Conservation (phyloP, 2,888 invertebrate species). For the Stictocephala bisonia region DNA sequence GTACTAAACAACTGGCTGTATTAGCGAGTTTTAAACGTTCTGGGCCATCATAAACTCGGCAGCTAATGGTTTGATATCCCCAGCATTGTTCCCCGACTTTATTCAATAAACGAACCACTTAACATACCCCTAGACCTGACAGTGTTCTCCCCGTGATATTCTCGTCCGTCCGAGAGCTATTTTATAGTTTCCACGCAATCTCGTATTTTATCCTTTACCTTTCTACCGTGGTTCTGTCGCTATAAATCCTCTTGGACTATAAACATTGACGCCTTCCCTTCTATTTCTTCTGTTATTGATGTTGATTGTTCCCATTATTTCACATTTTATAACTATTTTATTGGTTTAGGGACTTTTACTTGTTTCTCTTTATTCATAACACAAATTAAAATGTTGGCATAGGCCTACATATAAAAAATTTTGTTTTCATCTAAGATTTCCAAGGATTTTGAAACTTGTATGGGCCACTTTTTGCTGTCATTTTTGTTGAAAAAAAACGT, state of each 20-base stretch:
- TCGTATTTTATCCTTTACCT: constrained; percentile 20
- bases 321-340: no score
- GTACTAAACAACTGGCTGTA: constrained; percentile 26
- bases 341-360: no score
- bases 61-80: constrained; percentile 33
- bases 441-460: no score
- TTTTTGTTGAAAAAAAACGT: no score
- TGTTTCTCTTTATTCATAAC: no score
- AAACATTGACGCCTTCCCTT: no score
- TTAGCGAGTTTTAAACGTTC: constrained; percentile 32
- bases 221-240: no score
- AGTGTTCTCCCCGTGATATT: constrained; percentile 28
- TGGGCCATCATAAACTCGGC: background rate
- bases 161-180: constrained; percentile 12
- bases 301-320: background rate
- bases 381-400: no score
- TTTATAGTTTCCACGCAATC: constrained; percentile 32
- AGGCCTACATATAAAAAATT: no score
- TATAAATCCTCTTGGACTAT: no score
- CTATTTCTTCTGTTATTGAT: background rate
- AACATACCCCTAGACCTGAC: constrained; percentile 11
- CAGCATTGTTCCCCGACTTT: constrained; percentile 32
- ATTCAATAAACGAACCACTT: constrained; percentile 43
- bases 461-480: no score
- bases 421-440: no score